phyloP scores from a whole-genome alignment of 2,113 vertebrate species.

The Daboia siamensis region DNA sequence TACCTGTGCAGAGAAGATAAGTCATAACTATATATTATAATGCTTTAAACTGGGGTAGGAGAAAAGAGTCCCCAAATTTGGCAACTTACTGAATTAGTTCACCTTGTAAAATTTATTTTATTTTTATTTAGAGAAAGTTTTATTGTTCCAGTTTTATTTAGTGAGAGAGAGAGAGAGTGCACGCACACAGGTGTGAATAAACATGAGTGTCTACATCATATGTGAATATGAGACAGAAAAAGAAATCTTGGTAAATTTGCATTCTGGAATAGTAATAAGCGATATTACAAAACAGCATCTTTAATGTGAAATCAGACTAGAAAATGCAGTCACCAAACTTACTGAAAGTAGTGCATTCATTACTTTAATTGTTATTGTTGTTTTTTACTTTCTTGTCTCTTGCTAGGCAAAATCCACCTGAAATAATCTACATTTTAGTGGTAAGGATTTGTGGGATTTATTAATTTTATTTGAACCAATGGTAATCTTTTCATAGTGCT shows the following conservation, averaged over 20 bases:
- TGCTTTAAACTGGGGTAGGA: neutral
- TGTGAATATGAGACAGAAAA: neutral
- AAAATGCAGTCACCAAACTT: slow-evolving; percentile 7
- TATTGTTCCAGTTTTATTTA: neutral
- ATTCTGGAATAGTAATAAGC: neutral
- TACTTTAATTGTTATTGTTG: neutral
- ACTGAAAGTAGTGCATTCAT: slow-evolving; percentile 20
- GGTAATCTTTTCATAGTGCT: slow-evolving; percentile 22
- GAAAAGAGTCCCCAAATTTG: neutral
- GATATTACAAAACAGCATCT: neutral
- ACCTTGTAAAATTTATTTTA: neutral
- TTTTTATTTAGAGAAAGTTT: neutral
- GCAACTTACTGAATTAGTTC: neutral
- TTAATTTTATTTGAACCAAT: slow-evolving; percentile 1
- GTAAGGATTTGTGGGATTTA: neutral
- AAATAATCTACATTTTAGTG: slow-evolving; percentile 24
- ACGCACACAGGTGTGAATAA: neutral
- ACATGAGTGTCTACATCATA: neutral
- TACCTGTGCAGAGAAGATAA: neutral
- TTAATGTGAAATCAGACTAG: neutral
- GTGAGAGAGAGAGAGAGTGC: neutral
- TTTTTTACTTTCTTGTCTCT: neutral
- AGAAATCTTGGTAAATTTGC: neutral
- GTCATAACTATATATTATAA: neutral
- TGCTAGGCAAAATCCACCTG: slow-evolving; percentile 19